Percentiles rank a stretch among this genome's conserved stretches.
These are phyloP conservation scores for Probaryconus sp. DNA, from an alignment of 1,140 invertebrate species.

Conservation along the genomic window DNA sequence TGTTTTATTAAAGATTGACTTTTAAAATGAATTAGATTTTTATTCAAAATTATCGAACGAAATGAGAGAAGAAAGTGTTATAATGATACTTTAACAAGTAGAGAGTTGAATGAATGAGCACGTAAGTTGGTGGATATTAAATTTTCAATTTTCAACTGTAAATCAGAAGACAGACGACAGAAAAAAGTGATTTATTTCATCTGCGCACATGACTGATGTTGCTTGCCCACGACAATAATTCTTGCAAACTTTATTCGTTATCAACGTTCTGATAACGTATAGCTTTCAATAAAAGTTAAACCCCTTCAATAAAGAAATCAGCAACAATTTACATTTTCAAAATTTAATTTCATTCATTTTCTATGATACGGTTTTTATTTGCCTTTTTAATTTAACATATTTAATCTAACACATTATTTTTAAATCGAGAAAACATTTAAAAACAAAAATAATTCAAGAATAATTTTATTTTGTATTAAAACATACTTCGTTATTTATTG, in stretches of 20 bases:
- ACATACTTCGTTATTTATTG: no score
- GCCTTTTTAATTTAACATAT: no score
- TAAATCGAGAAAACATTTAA: no score
- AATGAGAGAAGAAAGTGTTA: not conserved
- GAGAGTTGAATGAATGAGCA: constrained; percentile 31
- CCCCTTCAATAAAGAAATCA: no score
- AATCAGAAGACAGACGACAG: constrained; percentile 11
- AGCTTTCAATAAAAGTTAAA: constrained; percentile 32
- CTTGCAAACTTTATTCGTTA: constrained; percentile 42
- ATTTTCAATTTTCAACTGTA: constrained; percentile 27
- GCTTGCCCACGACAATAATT: constrained; percentile 19
- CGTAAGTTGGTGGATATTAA: constrained; percentile 19
- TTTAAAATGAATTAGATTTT: constrained; percentile 30
- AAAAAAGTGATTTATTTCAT: constrained; percentile 44
- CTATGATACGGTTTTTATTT: not conserved
- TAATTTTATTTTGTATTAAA: no score
- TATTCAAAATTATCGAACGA: constrained; percentile 7
- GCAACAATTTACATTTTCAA: no score
- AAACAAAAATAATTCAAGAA: no score
- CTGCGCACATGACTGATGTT: constrained; percentile 19
- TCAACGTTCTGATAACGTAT: constrained; percentile 29
- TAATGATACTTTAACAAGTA: constrained; percentile 38
- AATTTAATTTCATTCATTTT: not conserved
- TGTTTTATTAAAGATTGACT: no score
- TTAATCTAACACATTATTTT: no score